Base-by-base conservation (phyloP, 2,113 vertebrate species). In the Thalassoma bifasciatum region DNA sequence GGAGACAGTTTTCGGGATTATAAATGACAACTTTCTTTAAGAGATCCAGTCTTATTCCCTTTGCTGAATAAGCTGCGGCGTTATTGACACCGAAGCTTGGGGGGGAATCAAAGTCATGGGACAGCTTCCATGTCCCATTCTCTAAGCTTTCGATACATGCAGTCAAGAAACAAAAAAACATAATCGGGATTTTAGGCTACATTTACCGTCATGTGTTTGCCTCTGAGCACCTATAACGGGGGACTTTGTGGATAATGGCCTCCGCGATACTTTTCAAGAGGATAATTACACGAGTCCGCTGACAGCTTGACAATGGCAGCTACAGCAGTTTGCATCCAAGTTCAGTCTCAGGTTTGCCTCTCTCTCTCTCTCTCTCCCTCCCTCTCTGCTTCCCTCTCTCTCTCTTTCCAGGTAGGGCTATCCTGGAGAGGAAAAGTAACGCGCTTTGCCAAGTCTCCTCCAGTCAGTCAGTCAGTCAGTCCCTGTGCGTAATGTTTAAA, bases 271-370 rank as follows among this genome's bases (percentile, higher is more conserved):
- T 88, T 90, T 90, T 84, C 82, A 75, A 89, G 84, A 85, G 90
- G 89, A 92, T 93, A 88, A 92, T 93, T 91, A 91, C 90, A 90
- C 79, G 85, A 84, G 84, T 86, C 81, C 77, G 86, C 73, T 92
- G 92, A 93, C 91, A 92, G 90, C 80, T 68, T 40, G 79, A 91
- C 91, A 91, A 90, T 82, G 59, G 84, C 75, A 78, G 85, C 83
- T 66, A 83, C 88, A 88, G 75, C 84, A 57, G 81, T 89, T 83
- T 88, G 82, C 77, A 70, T 92, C 90, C 86, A 90, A 87, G 84
- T 90, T 92, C 88, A 86, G 75, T 76, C 77, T 92, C 85, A 75
- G 89, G 82, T 91, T 87, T 82, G 21, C 44, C 9, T 34, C 12
- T 12, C 52, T 26, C 52, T 26, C 52, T 54, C 52, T 14, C 4